A percentile compares a stretch with the other conserved stretches of the same genome.
phyloP scores from a whole-genome alignment of 2,113 vertebrate genomes.

The Tricholaema leucomelas region DNA sequence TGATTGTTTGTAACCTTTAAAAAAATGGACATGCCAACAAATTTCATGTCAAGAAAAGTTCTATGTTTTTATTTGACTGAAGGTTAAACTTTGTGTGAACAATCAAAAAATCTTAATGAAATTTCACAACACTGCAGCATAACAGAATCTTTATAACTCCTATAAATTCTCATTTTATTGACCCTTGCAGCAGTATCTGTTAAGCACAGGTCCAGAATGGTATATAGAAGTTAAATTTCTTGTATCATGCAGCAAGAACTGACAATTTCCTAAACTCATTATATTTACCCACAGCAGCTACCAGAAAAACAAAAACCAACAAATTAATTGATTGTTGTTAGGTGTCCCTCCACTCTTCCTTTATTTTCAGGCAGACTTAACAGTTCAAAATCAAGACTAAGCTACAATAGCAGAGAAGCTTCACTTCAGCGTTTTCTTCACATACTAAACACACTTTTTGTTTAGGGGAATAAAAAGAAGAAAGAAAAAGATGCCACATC shows the following conservation, averaged over 20 bases:
- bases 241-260: neutral
- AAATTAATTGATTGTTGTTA: neutral
- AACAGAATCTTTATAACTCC: neutral
- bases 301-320: neutral
- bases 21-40: neutral
- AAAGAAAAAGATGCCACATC: neutral
- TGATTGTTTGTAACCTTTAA: neutral
- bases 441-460: neutral
- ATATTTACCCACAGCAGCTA: neutral
- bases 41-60: neutral
- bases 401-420: neutral
- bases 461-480: neutral
- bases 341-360: neutral
- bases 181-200: neutral
- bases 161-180: neutral
- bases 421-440: neutral
- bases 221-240: neutral
- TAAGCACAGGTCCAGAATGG: neutral
- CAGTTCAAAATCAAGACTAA: neutral
- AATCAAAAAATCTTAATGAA: neutral
- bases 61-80: neutral
- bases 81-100: neutral
- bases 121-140: neutral
- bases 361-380: neutral
- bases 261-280: neutral